Evolutionary conservation across 2,797 vertebrate genomes (phyloP), one percentile per base, ranked within the genome.

Genomic region (Catharus ustulatus): DNA sequence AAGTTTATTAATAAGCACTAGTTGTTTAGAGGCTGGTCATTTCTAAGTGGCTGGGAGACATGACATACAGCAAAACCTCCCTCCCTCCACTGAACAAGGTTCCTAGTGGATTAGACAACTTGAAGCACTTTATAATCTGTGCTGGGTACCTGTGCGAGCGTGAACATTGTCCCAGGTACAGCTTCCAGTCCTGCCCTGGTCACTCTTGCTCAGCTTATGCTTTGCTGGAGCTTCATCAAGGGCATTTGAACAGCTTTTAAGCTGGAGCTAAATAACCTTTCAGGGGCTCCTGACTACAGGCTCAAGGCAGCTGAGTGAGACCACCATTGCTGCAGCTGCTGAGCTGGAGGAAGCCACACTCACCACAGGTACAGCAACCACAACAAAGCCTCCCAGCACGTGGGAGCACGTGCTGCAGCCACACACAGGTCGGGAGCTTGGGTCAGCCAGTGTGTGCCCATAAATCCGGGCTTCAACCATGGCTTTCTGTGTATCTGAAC

Each of bases 1-100:
- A 38, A 88, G 88, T 86, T 93, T 94, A 91, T 94, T 94, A 96
- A 92, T 93, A 96, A 94, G 84, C 58, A 32, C 38, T 79, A 22
- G 78, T 51, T 84, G 38, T 32, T 93, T 71, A 62, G 76, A 83
- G 79, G 45, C 61, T 74, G 42, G 72, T 87, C 68, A 68, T 83
- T 85, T 91, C 57, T 64, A 83, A 58, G 62, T 75, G 79, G 22
- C 63, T 92, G 32, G 10, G 64, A 29, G 59, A 68, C 62, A 27
- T 19, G 46, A 58, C 26, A 48, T 1, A 13, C 43, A 58, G 79
- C 54, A 72, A 61, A 77, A 24, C 26, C 9, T 62, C 22, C 23
- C 21, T 66, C 13, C 43, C 23, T 89, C 43, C 27, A 57, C 79
- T 61, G 76, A 91, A 20, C 49, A 24, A 43, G 46, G 26, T 24